Evolutionary conservation across 2,113 vertebrate genomes (phyloP), one percentile per base, ranked within the genome.

Genomic region (Nannospalax galili): DNA sequence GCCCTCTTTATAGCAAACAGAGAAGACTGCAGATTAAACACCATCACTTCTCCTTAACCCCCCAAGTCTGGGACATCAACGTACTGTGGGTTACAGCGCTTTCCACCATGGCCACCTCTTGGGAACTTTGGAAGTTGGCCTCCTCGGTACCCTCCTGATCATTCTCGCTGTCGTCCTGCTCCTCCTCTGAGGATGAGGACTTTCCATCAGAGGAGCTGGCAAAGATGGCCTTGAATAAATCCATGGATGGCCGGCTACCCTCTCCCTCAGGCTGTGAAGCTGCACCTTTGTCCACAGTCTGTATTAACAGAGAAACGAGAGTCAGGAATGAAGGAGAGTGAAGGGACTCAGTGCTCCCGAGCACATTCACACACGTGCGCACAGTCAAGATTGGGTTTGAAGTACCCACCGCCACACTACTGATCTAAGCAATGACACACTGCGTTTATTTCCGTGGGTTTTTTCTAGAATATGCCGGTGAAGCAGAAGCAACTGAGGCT

Each of bases 191-290:
- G 11, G 99, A 99, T 0, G 99, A 99, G 14, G 99, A 99, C 84
- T 99, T 98, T 90, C 99, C 99, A 84, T 99, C 99, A 0, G 99
- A 99, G 12, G 99, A 99, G 96, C 98, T 98, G 84, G 98, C 99
- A 88, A 99, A 99, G 96, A 99, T 99, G 93, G 99, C 99, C 84
- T 99, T 99, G 96, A 99, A 99, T 86, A 99, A 98, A 95, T 99
- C 99, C 99, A 99, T 99, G 28, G 99, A 97, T 16, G 99, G 99
- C 45, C 98, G 97, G 35, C 95, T 98, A 0, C 98, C 98, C 97
- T 99, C 99, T 90, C 98, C 98, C 7, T 97, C 98, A 16, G 97
- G 81, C 37, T 98, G 98, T 15, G 98, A 89, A 7, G 97, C 96
- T 60, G 80, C 96, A 7, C n/a, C 95, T 93, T 98, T 94, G 67